phyloP scores from a whole-genome alignment of 2,113 vertebrate genomes.

The Sigmodon hispidus region DNA sequence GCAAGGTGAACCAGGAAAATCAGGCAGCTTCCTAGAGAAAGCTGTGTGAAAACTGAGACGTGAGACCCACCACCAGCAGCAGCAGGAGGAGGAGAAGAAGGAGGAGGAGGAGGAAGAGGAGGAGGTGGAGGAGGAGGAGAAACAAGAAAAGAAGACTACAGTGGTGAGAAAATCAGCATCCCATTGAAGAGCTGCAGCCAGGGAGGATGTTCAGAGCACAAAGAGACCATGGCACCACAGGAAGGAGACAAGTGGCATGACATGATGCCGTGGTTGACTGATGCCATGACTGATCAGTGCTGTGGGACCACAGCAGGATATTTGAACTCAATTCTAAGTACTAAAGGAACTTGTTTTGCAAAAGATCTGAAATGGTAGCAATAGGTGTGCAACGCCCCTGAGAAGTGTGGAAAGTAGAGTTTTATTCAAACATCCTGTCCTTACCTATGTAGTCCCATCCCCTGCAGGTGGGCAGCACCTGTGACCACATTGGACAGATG shows the following conservation, averaged over 20 bases:
- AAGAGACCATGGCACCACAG: fast-evolving
- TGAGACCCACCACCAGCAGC: not conserved
- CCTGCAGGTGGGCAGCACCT: not conserved
- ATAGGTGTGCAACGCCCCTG: not conserved
- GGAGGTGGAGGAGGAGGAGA: no score
- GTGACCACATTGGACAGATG: not conserved
- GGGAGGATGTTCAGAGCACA: not conserved
- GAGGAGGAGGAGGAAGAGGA: no score
- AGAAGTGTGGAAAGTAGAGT: not conserved
- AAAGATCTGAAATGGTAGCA: not conserved
- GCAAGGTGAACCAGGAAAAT: fast-evolving
- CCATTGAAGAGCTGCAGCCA: no score
- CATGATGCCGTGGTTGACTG: no score
- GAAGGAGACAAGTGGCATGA: not conserved
- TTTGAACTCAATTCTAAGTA: not conserved
- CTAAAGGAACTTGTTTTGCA: not conserved
- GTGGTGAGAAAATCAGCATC: no score
- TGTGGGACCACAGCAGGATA: fast-evolving
- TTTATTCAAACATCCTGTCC: no score
- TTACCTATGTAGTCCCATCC: not conserved
- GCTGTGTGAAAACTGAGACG: not conserved
- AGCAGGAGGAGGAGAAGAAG: not conserved
- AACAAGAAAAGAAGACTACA: no score
- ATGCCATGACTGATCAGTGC: no score
- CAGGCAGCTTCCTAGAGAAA: not conserved